These are phyloP conservation scores for Drosophila sproati DNA, from an alignment of 1,140 invertebrate genomes.

Conservation along the genomic window DNA sequence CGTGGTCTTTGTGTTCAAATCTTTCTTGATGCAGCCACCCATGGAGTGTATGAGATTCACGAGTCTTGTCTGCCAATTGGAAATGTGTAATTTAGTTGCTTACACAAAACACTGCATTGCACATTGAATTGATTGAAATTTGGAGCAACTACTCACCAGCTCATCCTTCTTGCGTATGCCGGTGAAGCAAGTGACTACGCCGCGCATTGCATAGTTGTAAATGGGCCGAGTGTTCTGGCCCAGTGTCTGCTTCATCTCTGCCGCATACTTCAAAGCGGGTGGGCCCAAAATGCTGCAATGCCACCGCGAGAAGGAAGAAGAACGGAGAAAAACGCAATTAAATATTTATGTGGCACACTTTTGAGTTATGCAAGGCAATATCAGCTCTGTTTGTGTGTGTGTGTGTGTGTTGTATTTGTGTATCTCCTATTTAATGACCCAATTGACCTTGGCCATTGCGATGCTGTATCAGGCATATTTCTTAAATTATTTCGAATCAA, in stretches of 20 bases:
- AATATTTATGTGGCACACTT: constrained; percentile 83
- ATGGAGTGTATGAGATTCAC: constrained; percentile 95
- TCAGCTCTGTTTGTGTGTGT: constrained; percentile 9
- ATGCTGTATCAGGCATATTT: constrained; percentile 34
- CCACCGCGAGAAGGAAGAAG: constrained; percentile 15
- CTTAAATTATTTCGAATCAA: constrained; percentile 27
- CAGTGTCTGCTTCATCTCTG: constrained; percentile 89
- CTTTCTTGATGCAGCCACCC: constrained; percentile 96
- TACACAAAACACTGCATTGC: background rate
- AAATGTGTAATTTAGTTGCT: background rate
- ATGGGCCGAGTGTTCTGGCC: constrained; percentile 91
- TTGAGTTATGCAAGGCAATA: constrained; percentile 77
- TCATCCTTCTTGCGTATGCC: constrained; percentile 95
- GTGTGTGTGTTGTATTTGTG: constrained; percentile 11
- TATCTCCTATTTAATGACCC: constrained; percentile 55
- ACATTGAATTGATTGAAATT: background rate
- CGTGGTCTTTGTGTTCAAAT: constrained; percentile 94
- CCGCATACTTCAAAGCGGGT: constrained; percentile 90
- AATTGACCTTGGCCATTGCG: constrained; percentile 70
- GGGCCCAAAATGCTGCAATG: constrained; percentile 89
- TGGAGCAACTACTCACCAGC: constrained; percentile 87
- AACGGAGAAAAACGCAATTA: constrained; percentile 48
- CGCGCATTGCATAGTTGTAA: constrained; percentile 94
- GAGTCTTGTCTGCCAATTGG: constrained; percentile 88
- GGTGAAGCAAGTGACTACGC: constrained; percentile 94